Conservation (phyloP, 2,888 invertebrate species). For the Rhaphigaster nebulosa region DNA sequence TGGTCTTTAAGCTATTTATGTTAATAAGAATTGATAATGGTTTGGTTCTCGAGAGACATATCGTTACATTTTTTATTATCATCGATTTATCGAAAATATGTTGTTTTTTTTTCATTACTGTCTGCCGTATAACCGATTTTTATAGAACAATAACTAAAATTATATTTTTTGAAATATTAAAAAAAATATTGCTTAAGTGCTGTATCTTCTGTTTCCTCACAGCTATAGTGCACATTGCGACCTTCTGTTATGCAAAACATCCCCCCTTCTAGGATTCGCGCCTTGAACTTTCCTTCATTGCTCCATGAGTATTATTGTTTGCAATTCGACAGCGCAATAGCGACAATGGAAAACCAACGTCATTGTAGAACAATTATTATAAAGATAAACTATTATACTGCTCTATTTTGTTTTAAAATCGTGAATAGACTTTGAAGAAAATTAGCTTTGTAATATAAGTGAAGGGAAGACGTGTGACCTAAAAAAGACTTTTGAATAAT, state of each 20-base stretch:
- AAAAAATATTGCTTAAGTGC: too few relatives aligned
- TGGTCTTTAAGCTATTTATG: too few relatives aligned
- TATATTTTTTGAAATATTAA: too few relatives aligned
- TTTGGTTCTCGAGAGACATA: too few relatives aligned
- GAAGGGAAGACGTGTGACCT: not conserved
- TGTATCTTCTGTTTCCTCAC: not conserved
- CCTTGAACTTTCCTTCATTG: slow-evolving; percentile 24
- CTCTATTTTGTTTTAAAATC: not conserved
- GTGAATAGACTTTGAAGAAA: not conserved
- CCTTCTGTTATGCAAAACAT: not conserved
- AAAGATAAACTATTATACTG: not conserved
- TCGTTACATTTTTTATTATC: too few relatives aligned
- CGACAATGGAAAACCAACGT: not conserved
- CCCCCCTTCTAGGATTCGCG: not conserved
- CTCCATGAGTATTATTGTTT: slow-evolving; percentile 6
- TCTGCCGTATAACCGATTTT: too few relatives aligned
- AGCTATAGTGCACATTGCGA: not conserved
- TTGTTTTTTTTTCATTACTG: too few relatives aligned
- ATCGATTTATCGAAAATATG: too few relatives aligned
- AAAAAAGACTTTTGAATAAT: not conserved
- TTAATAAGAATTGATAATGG: too few relatives aligned
- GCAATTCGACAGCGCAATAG: not conserved
- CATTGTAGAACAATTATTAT: not conserved
- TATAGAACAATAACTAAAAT: too few relatives aligned
- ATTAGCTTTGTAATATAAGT: not conserved